These are phyloP conservation scores for Cataglyphis rosenhaueri DNA, from an alignment of 2,888 invertebrate species.

Conservation along the genomic window DNA sequence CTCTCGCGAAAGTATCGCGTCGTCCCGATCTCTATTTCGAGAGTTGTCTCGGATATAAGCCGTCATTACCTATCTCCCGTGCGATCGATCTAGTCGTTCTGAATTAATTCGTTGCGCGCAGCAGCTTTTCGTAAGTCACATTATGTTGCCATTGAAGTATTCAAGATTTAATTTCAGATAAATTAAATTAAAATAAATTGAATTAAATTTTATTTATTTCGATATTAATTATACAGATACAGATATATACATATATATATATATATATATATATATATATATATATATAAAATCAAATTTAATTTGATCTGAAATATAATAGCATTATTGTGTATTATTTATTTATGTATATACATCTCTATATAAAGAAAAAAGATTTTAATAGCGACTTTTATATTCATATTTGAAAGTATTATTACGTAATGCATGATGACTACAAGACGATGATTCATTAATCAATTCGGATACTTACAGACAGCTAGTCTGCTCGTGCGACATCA, in stretches of 20 bases:
- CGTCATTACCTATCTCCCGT: not conserved
- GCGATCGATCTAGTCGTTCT: not conserved
- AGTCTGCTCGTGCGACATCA: not conserved
- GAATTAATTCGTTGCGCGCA: slow-evolving; percentile 31
- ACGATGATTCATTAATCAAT: slow-evolving; percentile 23
- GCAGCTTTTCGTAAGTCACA: not conserved
- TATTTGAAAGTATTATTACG: not conserved
- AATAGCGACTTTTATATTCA: not conserved
- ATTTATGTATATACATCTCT: not conserved
- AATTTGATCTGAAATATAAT: not conserved
- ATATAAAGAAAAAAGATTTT: not conserved
- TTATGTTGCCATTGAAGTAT: not conserved
- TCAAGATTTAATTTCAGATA: slow-evolving; percentile 27
- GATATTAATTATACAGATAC: not conserved
- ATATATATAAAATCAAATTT: too few relatives aligned
- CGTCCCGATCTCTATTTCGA: slow-evolving; percentile 14
- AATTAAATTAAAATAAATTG: not conserved
- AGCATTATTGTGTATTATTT: too few relatives aligned
- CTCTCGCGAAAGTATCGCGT: slow-evolving; percentile 21
- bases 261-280: too few relatives aligned
- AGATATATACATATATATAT: too few relatives aligned
- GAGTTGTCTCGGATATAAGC: slow-evolving; percentile 1
- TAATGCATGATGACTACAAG: not conserved
- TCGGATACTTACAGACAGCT: not conserved
- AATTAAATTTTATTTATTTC: not conserved